Conservation (phyloP, 2,113 vertebrate genomes). For the Psammodynastes pulverulentus region DNA sequence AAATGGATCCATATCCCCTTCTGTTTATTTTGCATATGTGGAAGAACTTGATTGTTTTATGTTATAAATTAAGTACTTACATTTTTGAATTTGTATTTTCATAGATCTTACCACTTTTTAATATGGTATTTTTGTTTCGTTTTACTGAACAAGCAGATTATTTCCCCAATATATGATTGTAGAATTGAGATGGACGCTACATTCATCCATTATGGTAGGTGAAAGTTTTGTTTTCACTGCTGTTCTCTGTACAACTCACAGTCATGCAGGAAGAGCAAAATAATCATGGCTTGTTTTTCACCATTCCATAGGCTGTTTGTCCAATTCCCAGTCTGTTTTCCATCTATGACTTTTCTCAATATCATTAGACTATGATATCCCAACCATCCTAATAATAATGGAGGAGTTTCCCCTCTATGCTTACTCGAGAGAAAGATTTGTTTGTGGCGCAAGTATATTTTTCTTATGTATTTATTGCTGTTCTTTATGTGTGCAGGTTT, state of each 20-base stretch:
- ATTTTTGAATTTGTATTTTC: not conserved
- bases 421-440: not conserved
- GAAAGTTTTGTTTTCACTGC: not conserved
- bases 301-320: not conserved
- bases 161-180: not conserved
- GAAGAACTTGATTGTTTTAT: not conserved
- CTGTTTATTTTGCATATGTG: not conserved
- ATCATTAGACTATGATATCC: not conserved
- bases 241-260: not conserved
- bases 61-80: not conserved
- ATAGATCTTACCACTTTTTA: not conserved
- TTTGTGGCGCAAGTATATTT: not conserved
- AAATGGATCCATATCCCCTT: not conserved
- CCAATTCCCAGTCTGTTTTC: not conserved
- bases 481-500: not conserved
- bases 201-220: not conserved
- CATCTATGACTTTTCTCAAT: not conserved
- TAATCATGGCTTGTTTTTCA: not conserved
- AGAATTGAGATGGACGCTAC: not conserved
- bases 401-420: not conserved
- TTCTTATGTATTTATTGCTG: not conserved
- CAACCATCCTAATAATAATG: not conserved
- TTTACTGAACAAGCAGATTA: not conserved
- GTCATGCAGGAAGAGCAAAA: not conserved
- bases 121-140: not conserved